Conservation (phyloP, 2,113 vertebrate species). For the Daboia siamensis region DNA sequence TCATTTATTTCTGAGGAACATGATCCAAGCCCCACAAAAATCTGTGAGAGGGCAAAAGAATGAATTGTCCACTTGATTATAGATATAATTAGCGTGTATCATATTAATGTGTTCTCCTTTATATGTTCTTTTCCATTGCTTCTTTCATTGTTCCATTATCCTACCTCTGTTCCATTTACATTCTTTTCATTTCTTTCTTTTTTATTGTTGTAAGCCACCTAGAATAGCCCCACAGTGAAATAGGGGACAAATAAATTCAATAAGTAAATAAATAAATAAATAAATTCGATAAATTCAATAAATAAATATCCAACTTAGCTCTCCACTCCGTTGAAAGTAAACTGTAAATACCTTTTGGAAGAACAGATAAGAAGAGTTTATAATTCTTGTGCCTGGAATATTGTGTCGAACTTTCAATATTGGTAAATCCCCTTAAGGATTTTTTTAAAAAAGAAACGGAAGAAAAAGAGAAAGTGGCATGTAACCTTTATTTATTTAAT, state of each 20-base stretch:
- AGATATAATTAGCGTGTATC: neutral
- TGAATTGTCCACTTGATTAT: neutral
- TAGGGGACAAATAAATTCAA: neutral
- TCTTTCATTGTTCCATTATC: neutral
- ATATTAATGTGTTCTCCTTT: neutral
- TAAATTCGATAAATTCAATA: neutral
- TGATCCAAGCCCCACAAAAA: constrained; percentile 28
- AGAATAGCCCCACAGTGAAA: no score
- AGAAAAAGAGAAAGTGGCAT: neutral
- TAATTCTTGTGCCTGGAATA: constrained; percentile 25
- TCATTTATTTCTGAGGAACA: constrained; percentile 18
- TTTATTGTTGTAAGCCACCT: neutral
- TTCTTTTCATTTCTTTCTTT: neutral
- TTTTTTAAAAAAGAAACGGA: neutral
- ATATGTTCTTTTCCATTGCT: neutral
- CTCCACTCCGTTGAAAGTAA: constrained; percentile 7
- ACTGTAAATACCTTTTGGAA: neutral
- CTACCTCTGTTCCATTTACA: neutral
- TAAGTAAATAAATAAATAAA: neutral
- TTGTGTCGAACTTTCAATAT: neutral
- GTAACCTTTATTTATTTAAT: neutral
- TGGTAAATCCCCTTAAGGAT: neutral
- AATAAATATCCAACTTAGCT: neutral
- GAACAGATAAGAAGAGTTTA: constrained; percentile 30
- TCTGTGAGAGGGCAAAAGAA: neutral